Base-by-base conservation (phyloP, 2,888 invertebrate species). In the Caenorhabditis doughertyi region DNA sequence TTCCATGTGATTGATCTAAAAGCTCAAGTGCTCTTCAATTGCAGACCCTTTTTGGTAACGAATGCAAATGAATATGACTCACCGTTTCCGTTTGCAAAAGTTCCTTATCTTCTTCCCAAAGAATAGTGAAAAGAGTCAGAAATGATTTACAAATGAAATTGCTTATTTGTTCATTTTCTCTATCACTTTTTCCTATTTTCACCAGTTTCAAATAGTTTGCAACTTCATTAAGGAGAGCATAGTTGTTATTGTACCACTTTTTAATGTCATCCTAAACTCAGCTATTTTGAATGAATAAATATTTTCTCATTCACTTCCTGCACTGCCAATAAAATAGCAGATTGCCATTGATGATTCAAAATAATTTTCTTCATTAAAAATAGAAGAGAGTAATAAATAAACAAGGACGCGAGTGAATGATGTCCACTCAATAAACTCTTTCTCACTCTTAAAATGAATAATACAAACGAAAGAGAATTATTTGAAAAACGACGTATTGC, bases 81-180 rank as follows among this genome's bases (percentile, higher is more conserved):
- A 58, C 58, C 1, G 39, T 39, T 9, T 58, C 58, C 3, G 39
- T 21, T 2, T 13, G 18, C 32, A 58, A 35, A 16, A 21, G 13
- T n/a, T 13, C 11, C 16, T 18, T 21, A 4, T 32, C 32, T 18
- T 56, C 18, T 13, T 23, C 21, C 35, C 58, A 58, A 23, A 35
- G 9, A 23, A 58, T 39, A 8, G 16, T 23, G 39, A 58, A 58
- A 16, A 39, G 13, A 13, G 11, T 21, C 13, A 21, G 16, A 58
- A 58, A 58, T 13, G 58, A 58, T 4, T 58, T 39, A 16, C 32
- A 39, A 39, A 58, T 58, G 11, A 58, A 58, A 8, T 27, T 16
- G 16, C 60, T 42, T 9, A 42, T 27, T 25, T 60, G 39, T n/a
- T 60, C 60, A 9, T 25, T 42, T 9, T 60, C 23, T n/a, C 39